Evolutionary conservation across 2,888 invertebrate species (phyloP), one percentile per base, ranked within the genome.

Genomic region (Crepidodera aurea): DNA sequence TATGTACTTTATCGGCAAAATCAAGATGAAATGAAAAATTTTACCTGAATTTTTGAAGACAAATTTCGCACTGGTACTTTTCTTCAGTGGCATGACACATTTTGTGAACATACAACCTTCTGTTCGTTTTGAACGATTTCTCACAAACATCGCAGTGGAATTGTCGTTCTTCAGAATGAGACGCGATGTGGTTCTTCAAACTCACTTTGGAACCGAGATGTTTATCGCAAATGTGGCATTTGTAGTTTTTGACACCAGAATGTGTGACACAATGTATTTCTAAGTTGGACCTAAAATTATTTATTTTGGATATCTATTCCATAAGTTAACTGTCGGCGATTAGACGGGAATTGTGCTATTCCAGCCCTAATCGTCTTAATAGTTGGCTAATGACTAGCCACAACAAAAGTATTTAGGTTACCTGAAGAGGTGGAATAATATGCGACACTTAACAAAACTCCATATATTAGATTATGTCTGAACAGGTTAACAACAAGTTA

Each of bases 11-110:
- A n/a, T n/a, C n/a, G n/a, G n/a, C n/a, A n/a, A n/a, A n/a, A n/a
- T n/a, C n/a, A n/a, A n/a, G n/a, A n/a, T n/a, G n/a, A n/a, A n/a
- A n/a, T n/a, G n/a, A n/a, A n/a, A n/a, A n/a, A n/a, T n/a, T n/a
- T 46, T 56, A 66, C 68, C 60, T 82, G 69, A 84, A 85, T 15
- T 82, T 83, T 78, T 83, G 83, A 0, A 79, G 79, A 67, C 85
- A 85, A 10, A 83, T 80, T 0, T 70, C 48, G 64, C 85, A 85
- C 10, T 83, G 82, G 62, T 84, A 84, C 82, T 84, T 70, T 80
- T 84, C 74, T 79, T 83, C 71, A 77, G 84, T 73, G 77, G 78
- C 0, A 81, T 84, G 67, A 80, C 84, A 72, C 16, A 69, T 66
- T 64, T 76, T 77, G 48, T 77, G 77, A 16, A 73, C 73, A 32